Percentiles rank a stretch among this genome's conserved stretches.
Evolutionary conservation across 2,113 vertebrate species (phyloP).

Genomic region (Hiodon tergisus): DNA sequence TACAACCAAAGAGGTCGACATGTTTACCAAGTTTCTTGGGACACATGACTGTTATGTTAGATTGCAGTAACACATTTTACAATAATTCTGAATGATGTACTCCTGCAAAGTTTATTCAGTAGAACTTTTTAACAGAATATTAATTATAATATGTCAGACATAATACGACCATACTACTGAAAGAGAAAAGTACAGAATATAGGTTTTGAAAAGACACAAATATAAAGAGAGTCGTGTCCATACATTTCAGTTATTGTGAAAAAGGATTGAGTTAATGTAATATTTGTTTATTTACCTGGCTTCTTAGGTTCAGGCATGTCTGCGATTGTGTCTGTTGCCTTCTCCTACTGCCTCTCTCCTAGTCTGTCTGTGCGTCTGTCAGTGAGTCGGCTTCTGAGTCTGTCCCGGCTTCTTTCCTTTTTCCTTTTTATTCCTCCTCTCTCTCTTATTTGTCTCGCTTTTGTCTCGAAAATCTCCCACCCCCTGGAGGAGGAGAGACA

Average conservation of each 20-base stretch:
- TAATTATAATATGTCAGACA: too few relatives aligned
- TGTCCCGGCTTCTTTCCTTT: slow-evolving; percentile 42
- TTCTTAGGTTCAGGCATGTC: slow-evolving; percentile 64
- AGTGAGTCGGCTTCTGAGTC: slow-evolving; percentile 22
- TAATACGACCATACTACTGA: too few relatives aligned
- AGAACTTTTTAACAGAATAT: too few relatives aligned
- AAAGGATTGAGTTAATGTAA: not conserved
- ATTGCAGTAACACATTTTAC: too few relatives aligned
- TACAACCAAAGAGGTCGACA: too few relatives aligned
- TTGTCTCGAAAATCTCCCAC: not conserved
- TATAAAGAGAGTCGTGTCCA: too few relatives aligned
- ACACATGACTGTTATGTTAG: too few relatives aligned
- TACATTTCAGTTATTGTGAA: not conserved
- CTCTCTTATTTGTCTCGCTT: not conserved
- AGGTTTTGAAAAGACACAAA: not conserved
- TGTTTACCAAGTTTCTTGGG: too few relatives aligned
- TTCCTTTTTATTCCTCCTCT: slow-evolving; percentile 57
- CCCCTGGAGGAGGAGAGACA: slow-evolving; percentile 5
- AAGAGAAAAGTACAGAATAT: not conserved
- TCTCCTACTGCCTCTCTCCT: slow-evolving; percentile 9
- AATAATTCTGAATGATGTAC: too few relatives aligned
- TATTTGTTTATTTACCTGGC: slow-evolving; percentile 49
- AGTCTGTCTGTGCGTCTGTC: slow-evolving; percentile 44
- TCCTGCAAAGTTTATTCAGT: too few relatives aligned
- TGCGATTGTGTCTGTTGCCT: slow-evolving; percentile 6